These are phyloP conservation scores for Phymanthus crucifer DNA, from an alignment of 92 coral and sea anemone genomes.

Conservation along the genomic window DNA sequence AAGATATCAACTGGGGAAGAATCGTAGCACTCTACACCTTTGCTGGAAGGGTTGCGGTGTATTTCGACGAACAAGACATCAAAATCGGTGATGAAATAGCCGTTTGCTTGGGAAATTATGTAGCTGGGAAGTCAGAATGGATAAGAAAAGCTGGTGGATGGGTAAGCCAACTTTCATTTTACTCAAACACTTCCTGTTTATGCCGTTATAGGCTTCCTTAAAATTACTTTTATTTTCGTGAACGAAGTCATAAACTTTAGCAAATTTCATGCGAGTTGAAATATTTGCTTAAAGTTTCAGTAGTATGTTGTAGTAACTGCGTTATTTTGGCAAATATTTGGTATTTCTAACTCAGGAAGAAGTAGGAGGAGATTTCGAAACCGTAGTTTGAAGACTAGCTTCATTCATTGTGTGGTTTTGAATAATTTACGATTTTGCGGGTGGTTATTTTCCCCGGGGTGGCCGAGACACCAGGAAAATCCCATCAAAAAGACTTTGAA, in stretches of 20 bases:
- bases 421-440: background rate
- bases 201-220: slow-evolving; percentile 4
- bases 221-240: background rate
- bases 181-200: background rate
- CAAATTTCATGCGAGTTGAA: background rate
- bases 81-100: slow-evolving; percentile 57
- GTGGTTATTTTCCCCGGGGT: background rate
- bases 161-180: slow-evolving; percentile 60
- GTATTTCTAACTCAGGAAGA: background rate
- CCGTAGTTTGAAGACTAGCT: slow-evolving; percentile 6
- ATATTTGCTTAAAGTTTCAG: background rate
- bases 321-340: background rate
- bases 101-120: slow-evolving; percentile 74
- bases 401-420: background rate
- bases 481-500: background rate
- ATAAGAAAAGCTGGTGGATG: slow-evolving; percentile 89
- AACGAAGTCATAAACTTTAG: background rate
- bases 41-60: slow-evolving; percentile 75
- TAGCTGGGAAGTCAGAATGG: slow-evolving; percentile 70
- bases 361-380: background rate
- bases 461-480: background rate
- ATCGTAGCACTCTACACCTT: slow-evolving; percentile 81
- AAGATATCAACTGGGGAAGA: slow-evolving; percentile 94
- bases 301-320: background rate
- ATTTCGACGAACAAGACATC: slow-evolving; percentile 55